These are phyloP conservation scores for Ptilodon capucinus DNA, from an alignment of 2,888 invertebrate genomes.

Conservation along the genomic window DNA sequence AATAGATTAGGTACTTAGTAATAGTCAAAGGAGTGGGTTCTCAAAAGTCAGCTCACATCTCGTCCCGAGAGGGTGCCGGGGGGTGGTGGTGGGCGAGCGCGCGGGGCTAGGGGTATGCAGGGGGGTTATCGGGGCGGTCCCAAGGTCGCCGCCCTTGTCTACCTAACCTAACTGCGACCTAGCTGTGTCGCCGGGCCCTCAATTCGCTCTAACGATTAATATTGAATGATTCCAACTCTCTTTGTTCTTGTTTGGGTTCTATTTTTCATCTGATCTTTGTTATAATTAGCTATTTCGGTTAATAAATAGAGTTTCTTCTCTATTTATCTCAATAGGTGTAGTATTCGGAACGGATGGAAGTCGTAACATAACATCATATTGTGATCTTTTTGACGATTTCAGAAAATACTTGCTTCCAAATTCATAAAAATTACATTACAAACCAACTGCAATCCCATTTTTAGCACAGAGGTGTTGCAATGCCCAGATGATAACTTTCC, in stretches of 20 bases:
- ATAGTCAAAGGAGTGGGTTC: conserved; percentile 58
- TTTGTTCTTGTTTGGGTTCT: conserved; percentile 19
- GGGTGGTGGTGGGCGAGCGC: conserved; percentile 30
- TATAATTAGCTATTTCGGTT: too few species aligned
- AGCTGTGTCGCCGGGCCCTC: conserved; percentile 63
- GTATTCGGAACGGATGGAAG: too few species aligned
- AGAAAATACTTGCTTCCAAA: too few species aligned
- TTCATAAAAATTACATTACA: too few species aligned
- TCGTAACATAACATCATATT: too few species aligned
- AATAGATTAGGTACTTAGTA: conserved; percentile 35
- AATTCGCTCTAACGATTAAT: conserved; percentile 61
- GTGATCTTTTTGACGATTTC: too few species aligned
- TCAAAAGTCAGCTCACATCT: conserved; percentile 72
- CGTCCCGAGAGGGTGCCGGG: conserved; percentile 37
- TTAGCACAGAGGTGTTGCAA: too few species aligned
- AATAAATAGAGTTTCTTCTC: too few species aligned
- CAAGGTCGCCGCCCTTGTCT: conserved; percentile 78
- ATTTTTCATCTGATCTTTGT: too few species aligned
- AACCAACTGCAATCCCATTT: too few species aligned
- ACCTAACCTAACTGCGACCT: conserved; percentile 70
- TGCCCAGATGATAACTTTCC: too few species aligned
- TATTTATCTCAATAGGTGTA: too few species aligned
- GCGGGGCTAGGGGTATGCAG: conserved; percentile 17
- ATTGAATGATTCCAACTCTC: conserved; percentile 46
- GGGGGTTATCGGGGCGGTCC: conserved; percentile 33